Percentiles rank a stretch among this genome's conserved stretches.
Conservation (phyloP, 1,140 invertebrate species). For the Xylocopa sonorina region DNA sequence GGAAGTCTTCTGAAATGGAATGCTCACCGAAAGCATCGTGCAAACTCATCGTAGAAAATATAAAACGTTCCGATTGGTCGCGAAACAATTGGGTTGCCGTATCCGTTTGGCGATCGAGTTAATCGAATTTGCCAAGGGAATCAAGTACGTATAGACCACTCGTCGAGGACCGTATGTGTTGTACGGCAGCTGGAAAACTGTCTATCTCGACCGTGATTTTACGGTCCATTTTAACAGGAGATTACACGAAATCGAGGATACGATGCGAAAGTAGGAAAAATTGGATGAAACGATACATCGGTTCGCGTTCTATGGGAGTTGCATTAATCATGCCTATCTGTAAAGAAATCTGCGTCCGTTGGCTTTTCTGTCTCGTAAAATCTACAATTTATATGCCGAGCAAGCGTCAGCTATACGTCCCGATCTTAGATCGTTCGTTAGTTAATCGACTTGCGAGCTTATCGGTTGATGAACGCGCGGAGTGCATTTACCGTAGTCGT, state of each 20-base stretch:
- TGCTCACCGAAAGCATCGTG: no score
- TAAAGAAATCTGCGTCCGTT: neutral
- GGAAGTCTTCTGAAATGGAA: neutral
- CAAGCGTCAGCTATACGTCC: neutral
- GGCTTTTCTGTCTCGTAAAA: neutral
- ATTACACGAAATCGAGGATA: slow-evolving; percentile 14
- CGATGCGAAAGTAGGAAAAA: neutral
- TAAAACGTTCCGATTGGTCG: neutral
- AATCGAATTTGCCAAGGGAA: slow-evolving; percentile 37
- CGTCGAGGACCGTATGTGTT: neutral
- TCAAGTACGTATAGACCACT: slow-evolving; percentile 1
- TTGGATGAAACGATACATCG: neutral
- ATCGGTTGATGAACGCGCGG: neutral
- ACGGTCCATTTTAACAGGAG: slow-evolving; percentile 17
- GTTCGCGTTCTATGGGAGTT: neutral
- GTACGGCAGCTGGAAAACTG: slow-evolving; percentile 5
- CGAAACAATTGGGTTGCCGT: neutral
- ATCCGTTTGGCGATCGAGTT: slow-evolving; percentile 8
- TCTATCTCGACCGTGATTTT: slow-evolving; percentile 38
- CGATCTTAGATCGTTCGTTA: neutral
- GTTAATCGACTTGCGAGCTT: neutral
- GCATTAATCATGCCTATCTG: neutral
- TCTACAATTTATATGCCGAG: neutral
- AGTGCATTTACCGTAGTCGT: slow-evolving; percentile 19
- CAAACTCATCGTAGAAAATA: no score